phyloP scores from a whole-genome alignment of 2,888 invertebrate genomes.

The Nomada fabriciana region DNA sequence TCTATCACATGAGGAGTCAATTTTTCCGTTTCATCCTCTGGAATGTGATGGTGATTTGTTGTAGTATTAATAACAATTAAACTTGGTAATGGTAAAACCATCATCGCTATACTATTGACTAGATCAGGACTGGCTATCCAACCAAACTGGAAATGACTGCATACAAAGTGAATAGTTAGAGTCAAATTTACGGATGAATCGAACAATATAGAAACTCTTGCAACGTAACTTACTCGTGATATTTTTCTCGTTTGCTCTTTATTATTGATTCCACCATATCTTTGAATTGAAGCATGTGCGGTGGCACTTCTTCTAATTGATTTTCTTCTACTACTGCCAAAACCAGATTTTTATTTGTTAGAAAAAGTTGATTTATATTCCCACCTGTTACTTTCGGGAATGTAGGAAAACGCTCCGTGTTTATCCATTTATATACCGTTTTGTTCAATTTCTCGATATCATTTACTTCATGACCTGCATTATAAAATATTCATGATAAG shows the following conservation, averaged over 20 bases:
- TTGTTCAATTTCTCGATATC: slow-evolving; percentile 87
- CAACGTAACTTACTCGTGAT: slow-evolving; percentile 87
- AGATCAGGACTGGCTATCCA: slow-evolving; percentile 96
- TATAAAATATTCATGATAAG: slow-evolving; percentile 9
- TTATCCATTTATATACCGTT: slow-evolving; percentile 94
- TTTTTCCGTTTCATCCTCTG: slow-evolving; percentile 92
- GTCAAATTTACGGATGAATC: neutral
- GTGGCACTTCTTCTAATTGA: slow-evolving; percentile 91
- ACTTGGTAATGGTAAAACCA: slow-evolving; percentile 92
- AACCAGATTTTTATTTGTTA: slow-evolving; percentile 94
- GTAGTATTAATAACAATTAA: slow-evolving; percentile 96
- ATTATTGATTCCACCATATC: slow-evolving; percentile 94
- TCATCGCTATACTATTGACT: slow-evolving; percentile 97
- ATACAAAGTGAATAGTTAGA: slow-evolving; percentile 54
- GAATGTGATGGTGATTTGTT: slow-evolving; percentile 96
- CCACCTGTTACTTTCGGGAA: slow-evolving; percentile 95
- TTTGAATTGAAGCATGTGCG: slow-evolving; percentile 92
- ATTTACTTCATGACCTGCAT: slow-evolving; percentile 73
- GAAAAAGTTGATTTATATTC: slow-evolving; percentile 93
- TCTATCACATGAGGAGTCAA: slow-evolving; percentile 92
- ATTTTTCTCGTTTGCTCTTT: slow-evolving; percentile 90
- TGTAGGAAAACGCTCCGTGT: slow-evolving; percentile 94
- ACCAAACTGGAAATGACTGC: slow-evolving; percentile 94
- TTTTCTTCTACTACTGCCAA: slow-evolving; percentile 95
- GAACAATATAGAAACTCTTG: slow-evolving; percentile 1